These are phyloP conservation scores for Portunus trituberculatus DNA, from an alignment of 1,140 invertebrate species.

Conservation along the genomic window DNA sequence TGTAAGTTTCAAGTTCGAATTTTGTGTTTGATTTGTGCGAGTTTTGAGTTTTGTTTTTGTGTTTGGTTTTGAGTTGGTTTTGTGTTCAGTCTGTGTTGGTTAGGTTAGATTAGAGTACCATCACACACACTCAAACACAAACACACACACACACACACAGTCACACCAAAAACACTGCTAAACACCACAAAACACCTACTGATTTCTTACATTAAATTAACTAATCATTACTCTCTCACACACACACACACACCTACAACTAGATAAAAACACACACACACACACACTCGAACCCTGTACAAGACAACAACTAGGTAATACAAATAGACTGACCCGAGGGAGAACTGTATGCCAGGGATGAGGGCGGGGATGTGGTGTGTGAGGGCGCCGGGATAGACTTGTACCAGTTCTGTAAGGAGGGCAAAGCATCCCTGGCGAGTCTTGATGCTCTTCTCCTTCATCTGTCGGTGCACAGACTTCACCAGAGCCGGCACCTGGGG, in stretches of 20 bases:
- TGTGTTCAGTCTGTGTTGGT: too few relatives aligned
- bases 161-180: too few relatives aligned
- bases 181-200: too few relatives aligned
- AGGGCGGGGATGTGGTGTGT: slow-evolving; percentile 91
- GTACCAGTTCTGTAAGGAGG: slow-evolving; percentile 93
- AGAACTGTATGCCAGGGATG: slow-evolving; percentile 94
- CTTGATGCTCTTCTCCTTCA: slow-evolving; percentile 97
- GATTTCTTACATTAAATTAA: too few relatives aligned
- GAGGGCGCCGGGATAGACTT: slow-evolving; percentile 93
- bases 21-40: too few relatives aligned
- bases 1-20: too few relatives aligned
- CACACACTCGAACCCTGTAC: not conserved
- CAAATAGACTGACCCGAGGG: slow-evolving; percentile 84
- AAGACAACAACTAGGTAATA: not conserved
- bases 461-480: slow-evolving; percentile 92
- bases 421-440: slow-evolving; percentile 95
- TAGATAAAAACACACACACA: not conserved
- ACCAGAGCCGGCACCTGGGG: slow-evolving; percentile 88
- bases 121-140: not conserved
- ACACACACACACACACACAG: too few relatives aligned
- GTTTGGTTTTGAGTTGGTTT: too few relatives aligned
- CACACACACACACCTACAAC: not conserved
- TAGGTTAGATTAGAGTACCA: too few relatives aligned
- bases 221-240: too few relatives aligned
- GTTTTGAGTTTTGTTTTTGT: too few relatives aligned